Base-by-base conservation (phyloP, 2,797 vertebrate species). In the Gallirallus australis region DNA sequence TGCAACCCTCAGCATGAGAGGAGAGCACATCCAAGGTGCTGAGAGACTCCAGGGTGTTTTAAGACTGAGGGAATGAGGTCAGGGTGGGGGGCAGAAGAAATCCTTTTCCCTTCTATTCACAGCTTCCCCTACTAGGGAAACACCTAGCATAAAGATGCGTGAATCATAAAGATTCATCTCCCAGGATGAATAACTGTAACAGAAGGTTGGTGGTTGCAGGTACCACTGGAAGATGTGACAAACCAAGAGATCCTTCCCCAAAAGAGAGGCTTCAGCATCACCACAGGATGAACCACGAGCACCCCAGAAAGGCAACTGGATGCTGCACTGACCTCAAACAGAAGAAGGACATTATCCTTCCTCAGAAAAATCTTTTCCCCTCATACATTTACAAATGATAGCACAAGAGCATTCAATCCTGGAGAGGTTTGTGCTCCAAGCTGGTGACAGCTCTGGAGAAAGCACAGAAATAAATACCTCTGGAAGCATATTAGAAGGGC, bases 391-490 rank as follows among this genome's bases (percentile, higher is more conserved):
- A 82, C 64, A 57, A 80, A 66, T 63, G 64, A 63, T 83, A 96
- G 68, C 60, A 68, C 2, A 8, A 45, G 23, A 73, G 7, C 39
- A 80, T 81, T 95, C 85, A 82, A 12, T 86, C 28, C 61, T 40
- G 16, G 81, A 83, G 37, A 66, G 0, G 1, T 71, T 42, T 86
- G 33, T 76, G 50, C 40, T 86, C 47, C 0, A 4, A 78, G 61
- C 25, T 81, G 33, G 85, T 89, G 57, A 95, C 53, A 78, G 57
- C 73, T 94, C 68, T 57, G 45, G 70, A 91, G 40, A 78, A 88
- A 90, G n/a, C 24, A 65, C 33, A 70, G 70, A 70, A 85, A 79
- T 45, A 93, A 94, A 77, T 19, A 48, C 21, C 59, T 33, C 21
- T 33, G 21, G 54, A 93, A 81, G 73, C 3, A 0, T 50, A 65